Percentiles rank a stretch among this genome's conserved stretches.
Conservation (phyloP, 2,113 vertebrate genomes). For the Heptranchias perlo region DNA sequence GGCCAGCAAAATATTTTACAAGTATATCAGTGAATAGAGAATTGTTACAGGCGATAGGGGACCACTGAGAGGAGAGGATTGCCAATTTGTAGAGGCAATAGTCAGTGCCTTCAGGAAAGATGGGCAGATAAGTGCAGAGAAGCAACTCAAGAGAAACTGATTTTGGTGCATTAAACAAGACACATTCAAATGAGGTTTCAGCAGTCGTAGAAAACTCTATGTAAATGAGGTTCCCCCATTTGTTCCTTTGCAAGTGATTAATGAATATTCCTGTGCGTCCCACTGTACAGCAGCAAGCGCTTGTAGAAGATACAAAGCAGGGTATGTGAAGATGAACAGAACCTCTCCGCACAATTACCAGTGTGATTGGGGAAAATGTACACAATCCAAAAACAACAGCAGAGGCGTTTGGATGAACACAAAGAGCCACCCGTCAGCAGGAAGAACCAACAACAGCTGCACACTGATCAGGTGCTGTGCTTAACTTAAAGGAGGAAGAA, state of each 20-base stretch:
- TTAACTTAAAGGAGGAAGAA: not conserved
- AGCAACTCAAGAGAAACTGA: too few relatives aligned
- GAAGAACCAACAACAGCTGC: not conserved
- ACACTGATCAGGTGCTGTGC: not conserved
- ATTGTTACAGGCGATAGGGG: too few relatives aligned
- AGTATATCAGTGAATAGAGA: too few relatives aligned
- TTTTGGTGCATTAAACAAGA: not conserved
- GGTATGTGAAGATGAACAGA: not conserved
- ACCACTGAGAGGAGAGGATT: too few relatives aligned
- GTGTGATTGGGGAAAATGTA: not conserved
- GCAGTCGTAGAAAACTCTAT: not conserved
- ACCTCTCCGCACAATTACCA: not conserved
- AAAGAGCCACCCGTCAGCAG: not conserved
- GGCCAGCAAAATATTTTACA: too few relatives aligned
- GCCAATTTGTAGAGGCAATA: too few relatives aligned
- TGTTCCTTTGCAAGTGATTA: not conserved
- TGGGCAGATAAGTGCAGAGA: not conserved
- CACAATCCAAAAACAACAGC: not conserved
- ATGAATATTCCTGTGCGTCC: not conserved
- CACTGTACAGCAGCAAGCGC: not conserved
- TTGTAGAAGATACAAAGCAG: not conserved
- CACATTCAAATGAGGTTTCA: not conserved
- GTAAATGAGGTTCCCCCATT: not conserved
- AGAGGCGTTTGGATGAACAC: not conserved
- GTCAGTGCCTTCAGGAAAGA: not conserved